Percentiles rank a stretch among this genome's conserved stretches.
Conservation (phyloP, 2,113 vertebrate species). For the Sylvia atricapilla region DNA sequence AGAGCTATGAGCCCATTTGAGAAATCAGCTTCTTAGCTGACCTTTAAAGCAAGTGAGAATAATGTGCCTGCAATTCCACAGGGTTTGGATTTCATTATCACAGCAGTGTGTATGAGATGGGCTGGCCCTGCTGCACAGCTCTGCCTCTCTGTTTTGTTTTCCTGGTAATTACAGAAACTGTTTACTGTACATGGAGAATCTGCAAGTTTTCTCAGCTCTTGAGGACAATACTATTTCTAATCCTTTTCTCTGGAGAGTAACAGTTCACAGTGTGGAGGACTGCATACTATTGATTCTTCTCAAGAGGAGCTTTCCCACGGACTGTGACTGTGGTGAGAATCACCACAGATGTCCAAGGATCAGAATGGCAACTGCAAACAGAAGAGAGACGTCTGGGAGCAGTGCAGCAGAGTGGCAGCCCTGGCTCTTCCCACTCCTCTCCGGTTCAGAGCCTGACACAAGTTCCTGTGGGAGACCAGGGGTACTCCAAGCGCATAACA, state of each 20-base stretch:
- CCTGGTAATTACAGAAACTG: slow-evolving; percentile 31
- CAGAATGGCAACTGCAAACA: not conserved
- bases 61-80: not conserved
- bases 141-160: slow-evolving; percentile 24
- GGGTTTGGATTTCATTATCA: slow-evolving; percentile 40
- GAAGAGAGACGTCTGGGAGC: not conserved
- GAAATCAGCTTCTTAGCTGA: slow-evolving; percentile 37
- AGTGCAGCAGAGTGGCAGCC: not conserved
- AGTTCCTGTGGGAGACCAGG: not conserved
- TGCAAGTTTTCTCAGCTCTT: slow-evolving; percentile 53
- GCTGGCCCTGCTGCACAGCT: not conserved
- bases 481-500: not conserved
- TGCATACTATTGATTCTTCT: not conserved
- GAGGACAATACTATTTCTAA: slow-evolving; percentile 33
- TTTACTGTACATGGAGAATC: slow-evolving; percentile 29
- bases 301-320: slow-evolving; percentile 27
- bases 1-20: not conserved
- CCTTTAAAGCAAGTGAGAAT: slow-evolving; percentile 37
- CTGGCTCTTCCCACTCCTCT: not conserved
- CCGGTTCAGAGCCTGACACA: not conserved
- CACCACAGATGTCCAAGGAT: not conserved
- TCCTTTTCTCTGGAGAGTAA: slow-evolving; percentile 17
- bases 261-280: not conserved
- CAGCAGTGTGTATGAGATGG: not conserved
- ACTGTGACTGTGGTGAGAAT: not conserved